Evolutionary conservation across 2,113 vertebrate genomes (phyloP).

Genomic region (Cathartes aura): DNA sequence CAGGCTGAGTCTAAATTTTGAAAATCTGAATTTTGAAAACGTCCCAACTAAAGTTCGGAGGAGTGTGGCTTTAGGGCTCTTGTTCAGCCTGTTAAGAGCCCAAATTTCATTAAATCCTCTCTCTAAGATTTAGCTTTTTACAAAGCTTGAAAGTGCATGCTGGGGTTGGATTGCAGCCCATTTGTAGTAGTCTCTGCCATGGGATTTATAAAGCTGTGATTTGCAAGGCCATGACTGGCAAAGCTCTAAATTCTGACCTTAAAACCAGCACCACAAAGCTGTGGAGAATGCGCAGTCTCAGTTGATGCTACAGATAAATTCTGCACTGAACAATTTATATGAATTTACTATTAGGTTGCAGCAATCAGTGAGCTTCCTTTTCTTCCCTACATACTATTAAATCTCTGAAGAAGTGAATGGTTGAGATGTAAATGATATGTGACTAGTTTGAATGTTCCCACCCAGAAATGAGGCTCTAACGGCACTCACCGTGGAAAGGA

Average conservation of each 20-base stretch:
- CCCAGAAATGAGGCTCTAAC: background rate
- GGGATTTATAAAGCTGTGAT: conserved; percentile 37
- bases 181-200: background rate
- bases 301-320: background rate
- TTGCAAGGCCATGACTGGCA: background rate
- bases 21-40: background rate
- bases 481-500: background rate
- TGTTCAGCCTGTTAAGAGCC: background rate
- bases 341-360: background rate
- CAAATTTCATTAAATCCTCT: conserved; percentile 1
- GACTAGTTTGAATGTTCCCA: background rate
- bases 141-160: background rate
- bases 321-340: background rate
- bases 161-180: conserved; percentile 25
- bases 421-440: background rate
- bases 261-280: background rate
- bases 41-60: background rate
- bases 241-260: conserved; percentile 30
- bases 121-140: background rate
- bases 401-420: background rate
- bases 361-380: background rate
- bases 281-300: background rate
- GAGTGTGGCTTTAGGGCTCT: background rate
- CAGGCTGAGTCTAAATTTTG: background rate
- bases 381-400: background rate